Conservation (phyloP, 2,888 invertebrate genomes). For the Scaeva pyrastri region DNA sequence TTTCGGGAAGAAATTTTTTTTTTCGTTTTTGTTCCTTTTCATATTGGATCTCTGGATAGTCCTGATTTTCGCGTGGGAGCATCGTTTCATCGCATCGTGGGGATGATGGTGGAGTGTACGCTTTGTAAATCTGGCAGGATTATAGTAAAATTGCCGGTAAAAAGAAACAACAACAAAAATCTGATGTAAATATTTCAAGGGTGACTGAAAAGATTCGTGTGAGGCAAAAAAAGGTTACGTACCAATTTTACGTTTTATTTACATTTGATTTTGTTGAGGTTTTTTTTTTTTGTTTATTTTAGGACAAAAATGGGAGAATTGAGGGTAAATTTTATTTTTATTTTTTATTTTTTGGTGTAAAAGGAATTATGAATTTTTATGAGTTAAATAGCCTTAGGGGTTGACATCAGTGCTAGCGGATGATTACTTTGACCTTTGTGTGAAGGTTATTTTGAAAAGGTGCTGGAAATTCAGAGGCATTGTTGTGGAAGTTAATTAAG, state of each 20-base stretch:
- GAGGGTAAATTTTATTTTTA: slow-evolving; percentile 14
- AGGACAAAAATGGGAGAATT: not conserved
- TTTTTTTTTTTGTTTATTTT: slow-evolving; percentile 6
- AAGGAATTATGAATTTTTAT: slow-evolving; percentile 19
- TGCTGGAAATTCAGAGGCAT: not conserved
- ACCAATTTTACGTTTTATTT: slow-evolving; percentile 58
- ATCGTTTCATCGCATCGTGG: no score
- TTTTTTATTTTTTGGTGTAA: slow-evolving; percentile 11
- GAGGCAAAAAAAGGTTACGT: slow-evolving; percentile 51
- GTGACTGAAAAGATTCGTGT: slow-evolving; percentile 12
- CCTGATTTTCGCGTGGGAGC: slow-evolving; percentile 20
- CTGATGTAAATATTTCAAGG: slow-evolving; percentile 34
- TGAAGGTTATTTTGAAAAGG: slow-evolving; percentile 52
- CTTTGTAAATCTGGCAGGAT: slow-evolving; percentile 32
- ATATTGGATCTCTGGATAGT: not conserved
- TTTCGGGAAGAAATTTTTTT: not conserved
- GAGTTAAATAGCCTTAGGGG: slow-evolving; percentile 32
- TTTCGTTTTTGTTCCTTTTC: not conserved
- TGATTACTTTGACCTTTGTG: slow-evolving; percentile 72
- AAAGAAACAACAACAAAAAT: slow-evolving; percentile 8
- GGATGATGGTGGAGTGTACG: not conserved
- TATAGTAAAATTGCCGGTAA: slow-evolving; percentile 38
- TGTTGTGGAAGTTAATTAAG: slow-evolving; percentile 24
- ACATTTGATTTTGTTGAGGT: slow-evolving; percentile 46
- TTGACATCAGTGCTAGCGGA: not conserved